Conservation (phyloP, 2,888 invertebrate species). For the Diaperis boleti region DNA sequence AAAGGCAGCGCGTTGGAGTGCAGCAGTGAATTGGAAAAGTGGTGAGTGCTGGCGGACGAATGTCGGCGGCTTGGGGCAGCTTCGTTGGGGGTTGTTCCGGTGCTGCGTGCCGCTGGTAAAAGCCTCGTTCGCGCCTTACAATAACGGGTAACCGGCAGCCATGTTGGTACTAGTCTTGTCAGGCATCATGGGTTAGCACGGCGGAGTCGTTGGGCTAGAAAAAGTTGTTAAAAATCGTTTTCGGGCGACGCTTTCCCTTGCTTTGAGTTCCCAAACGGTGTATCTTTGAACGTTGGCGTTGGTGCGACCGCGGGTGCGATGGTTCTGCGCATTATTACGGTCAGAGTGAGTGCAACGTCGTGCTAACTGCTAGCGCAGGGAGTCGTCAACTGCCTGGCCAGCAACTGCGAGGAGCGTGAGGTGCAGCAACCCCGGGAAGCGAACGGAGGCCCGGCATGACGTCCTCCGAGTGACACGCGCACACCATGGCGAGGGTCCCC, state of each 20-base stretch:
- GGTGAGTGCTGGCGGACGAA: constrained; percentile 2
- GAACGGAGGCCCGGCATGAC: constrained; percentile 60
- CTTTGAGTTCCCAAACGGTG: constrained; percentile 52
- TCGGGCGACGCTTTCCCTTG: constrained; percentile 50
- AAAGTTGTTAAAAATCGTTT: constrained; percentile 50
- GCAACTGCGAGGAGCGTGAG: constrained; percentile 62
- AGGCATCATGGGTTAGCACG: constrained; percentile 67
- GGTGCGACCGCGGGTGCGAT: constrained; percentile 62
- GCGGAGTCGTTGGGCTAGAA: constrained; percentile 56
- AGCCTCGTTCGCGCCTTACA: constrained; percentile 62
- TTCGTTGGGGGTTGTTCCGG: constrained; percentile 9
- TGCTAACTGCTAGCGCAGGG: constrained; percentile 68
- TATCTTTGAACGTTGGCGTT: constrained; percentile 58
- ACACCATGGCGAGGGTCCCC: constrained; percentile 73
- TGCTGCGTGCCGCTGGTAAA: constrained; percentile 17
- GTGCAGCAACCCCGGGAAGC: constrained; percentile 66
- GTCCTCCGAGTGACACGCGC: constrained; percentile 65
- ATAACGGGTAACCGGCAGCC: constrained; percentile 67
- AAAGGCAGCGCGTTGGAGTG: constrained; percentile 25
- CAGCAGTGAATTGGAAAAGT: constrained; percentile 8
- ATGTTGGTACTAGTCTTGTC: constrained; percentile 66
- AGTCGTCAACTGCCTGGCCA: constrained; percentile 65
- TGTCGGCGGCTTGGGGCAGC: constrained; percentile 17
- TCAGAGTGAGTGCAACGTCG: constrained; percentile 66
- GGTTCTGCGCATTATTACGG: constrained; percentile 67